Evolutionary conservation across 2,888 invertebrate species (phyloP).

Genomic region (Pachydiplax longipennis): DNA sequence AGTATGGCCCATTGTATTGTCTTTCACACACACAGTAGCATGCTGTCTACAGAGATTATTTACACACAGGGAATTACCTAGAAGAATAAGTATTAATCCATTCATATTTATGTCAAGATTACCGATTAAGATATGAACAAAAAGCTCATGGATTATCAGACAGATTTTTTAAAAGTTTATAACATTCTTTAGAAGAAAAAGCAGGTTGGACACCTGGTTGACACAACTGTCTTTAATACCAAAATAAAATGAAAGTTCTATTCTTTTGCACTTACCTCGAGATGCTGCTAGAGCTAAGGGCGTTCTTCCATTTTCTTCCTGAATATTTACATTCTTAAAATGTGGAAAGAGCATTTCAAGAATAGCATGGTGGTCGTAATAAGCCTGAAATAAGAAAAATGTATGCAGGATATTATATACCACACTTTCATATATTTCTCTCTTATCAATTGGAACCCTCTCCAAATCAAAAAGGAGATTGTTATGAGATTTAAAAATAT

Average conservation of each 20-base stretch:
- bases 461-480: too few relatives aligned
- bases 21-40: conserved; percentile 36
- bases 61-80: conserved; percentile 17
- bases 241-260: not conserved
- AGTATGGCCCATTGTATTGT: conserved; percentile 19
- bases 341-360: conserved; percentile 64
- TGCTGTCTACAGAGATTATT: conserved; percentile 22
- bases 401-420: not conserved
- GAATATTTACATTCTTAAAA: conserved; percentile 65
- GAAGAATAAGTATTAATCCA: not conserved
- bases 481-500: too few relatives aligned
- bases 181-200: not conserved
- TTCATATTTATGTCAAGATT: too few relatives aligned
- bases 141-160: not conserved
- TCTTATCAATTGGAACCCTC: too few relatives aligned
- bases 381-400: conserved; percentile 57
- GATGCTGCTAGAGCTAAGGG: conserved; percentile 67
- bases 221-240: too few relatives aligned
- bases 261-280: conserved; percentile 54
- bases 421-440: not conserved
- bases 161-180: not conserved
- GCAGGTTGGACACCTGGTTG: too few relatives aligned
- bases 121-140: too few relatives aligned
- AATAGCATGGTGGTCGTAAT: conserved; percentile 66
- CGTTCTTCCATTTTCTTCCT: conserved; percentile 66